A percentile compares a stretch with the other conserved stretches of the same genome.
Evolutionary conservation across 2,797 vertebrate genomes (phyloP).

Genomic region (Bradypodion ventrale): DNA sequence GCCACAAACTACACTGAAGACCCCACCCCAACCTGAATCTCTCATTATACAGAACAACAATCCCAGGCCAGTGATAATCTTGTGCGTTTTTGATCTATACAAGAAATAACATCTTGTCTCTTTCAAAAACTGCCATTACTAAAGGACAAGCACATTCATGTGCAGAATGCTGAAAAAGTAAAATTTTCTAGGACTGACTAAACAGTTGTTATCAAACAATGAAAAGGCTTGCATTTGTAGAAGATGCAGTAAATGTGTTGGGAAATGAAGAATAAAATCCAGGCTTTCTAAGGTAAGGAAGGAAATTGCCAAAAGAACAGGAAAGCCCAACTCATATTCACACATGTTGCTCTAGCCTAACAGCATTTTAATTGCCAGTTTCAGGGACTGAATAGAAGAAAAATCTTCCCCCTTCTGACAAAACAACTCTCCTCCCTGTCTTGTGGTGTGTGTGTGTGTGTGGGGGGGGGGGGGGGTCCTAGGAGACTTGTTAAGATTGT

Average conservation of each 20-base stretch:
- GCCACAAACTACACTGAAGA: not conserved
- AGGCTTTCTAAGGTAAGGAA: slow-evolving; percentile 71
- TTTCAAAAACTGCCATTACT: not conserved
- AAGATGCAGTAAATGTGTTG: slow-evolving; percentile 53
- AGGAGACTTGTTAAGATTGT: not conserved
- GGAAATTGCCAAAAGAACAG: slow-evolving; percentile 70
- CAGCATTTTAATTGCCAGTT: slow-evolving; percentile 25
- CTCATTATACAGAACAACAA: accelerated
- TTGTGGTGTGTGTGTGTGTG: too few relatives aligned
- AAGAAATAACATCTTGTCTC: not conserved
- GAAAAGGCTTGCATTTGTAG: slow-evolving; percentile 35
- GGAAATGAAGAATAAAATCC: slow-evolving; percentile 67
- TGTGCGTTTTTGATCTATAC: not conserved
- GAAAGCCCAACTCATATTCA: slow-evolving; percentile 67
- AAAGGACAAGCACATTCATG: not conserved
- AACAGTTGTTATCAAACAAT: slow-evolving; percentile 60
- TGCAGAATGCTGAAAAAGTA: not conserved
- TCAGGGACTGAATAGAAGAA: not conserved
- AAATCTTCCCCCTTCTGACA: not conserved
- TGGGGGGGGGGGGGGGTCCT: too few relatives aligned
- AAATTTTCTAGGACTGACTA: not conserved
- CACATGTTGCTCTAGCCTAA: slow-evolving; percentile 49
- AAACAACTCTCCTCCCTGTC: not conserved
- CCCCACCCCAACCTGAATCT: not conserved
- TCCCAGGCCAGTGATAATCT: accelerated